Percentiles rank a stretch among this genome's conserved stretches.
Conservation (phyloP, 2,113 vertebrate species). For the Isichthys henryi region DNA sequence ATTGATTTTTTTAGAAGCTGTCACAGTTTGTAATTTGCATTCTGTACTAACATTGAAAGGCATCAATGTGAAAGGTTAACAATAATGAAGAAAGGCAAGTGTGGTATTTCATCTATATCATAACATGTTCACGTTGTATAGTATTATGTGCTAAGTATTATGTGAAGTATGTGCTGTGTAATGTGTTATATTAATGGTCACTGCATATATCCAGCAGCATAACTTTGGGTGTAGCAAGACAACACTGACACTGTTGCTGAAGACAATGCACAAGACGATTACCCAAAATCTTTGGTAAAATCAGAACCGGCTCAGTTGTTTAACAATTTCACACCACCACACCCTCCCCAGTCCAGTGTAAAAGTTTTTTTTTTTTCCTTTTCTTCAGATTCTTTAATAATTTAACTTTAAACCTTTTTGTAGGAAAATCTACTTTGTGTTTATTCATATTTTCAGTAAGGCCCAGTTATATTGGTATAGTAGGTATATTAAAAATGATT, state of each 20-base stretch:
- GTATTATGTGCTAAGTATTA: background rate
- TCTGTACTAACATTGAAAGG: background rate
- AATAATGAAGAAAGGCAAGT: slow-evolving; percentile 2
- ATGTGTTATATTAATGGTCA: background rate
- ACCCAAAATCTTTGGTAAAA: background rate
- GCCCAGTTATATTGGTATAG: background rate
- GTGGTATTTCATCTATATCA: background rate
- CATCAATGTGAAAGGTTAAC: slow-evolving; percentile 12
- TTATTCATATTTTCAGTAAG: background rate
- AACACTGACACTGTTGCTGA: background rate
- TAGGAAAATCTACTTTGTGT: background rate
- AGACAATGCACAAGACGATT: background rate
- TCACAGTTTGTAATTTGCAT: background rate
- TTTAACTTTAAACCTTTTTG: background rate
- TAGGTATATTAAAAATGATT: background rate
- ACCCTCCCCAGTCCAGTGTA: too few species aligned
- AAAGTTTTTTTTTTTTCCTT: too few species aligned
- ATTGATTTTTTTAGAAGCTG: background rate
- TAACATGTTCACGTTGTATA: background rate
- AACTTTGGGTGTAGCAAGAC: background rate
- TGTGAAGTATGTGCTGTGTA: background rate
- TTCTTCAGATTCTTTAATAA: background rate
- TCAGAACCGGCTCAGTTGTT: background rate
- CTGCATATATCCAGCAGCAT: background rate
- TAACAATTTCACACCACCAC: background rate